phyloP scores from a whole-genome alignment of 1,140 invertebrate genomes.

The Drosophila ironensis region DNA sequence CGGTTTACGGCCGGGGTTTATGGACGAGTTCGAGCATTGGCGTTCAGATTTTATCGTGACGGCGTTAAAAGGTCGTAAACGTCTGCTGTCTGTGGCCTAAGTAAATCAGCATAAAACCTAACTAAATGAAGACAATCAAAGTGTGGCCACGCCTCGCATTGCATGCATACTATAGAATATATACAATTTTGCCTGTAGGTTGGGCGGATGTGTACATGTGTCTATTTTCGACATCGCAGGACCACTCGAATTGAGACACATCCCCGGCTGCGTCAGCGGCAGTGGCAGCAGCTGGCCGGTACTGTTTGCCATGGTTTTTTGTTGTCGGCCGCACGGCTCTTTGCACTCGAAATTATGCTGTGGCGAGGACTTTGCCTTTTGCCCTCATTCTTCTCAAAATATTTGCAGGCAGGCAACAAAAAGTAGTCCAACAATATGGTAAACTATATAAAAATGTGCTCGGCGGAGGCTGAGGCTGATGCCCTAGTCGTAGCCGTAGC shows the following conservation, averaged over 20 bases:
- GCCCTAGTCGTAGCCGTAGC: no score
- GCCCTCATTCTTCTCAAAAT: slow-evolving; percentile 63
- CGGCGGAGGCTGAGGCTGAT: no score
- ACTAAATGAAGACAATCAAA: slow-evolving; percentile 80
- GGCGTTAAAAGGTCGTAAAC: slow-evolving; percentile 72
- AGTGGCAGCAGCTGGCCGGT: slow-evolving; percentile 28
- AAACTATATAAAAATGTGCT: slow-evolving; percentile 79
- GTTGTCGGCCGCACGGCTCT: slow-evolving; percentile 16
- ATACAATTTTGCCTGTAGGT: no score
- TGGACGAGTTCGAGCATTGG: slow-evolving; percentile 11
- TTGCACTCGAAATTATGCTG: slow-evolving; percentile 69
- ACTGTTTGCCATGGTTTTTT: slow-evolving; percentile 33
- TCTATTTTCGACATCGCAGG: slow-evolving; percentile 27
- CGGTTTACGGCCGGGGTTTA: slow-evolving; percentile 48
- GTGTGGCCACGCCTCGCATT: slow-evolving; percentile 59
- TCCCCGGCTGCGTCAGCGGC: slow-evolving; percentile 15
- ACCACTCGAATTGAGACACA: slow-evolving; percentile 66
- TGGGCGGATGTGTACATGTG: slow-evolving; percentile 4
- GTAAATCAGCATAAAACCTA: slow-evolving; percentile 80
- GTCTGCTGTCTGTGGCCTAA: slow-evolving; percentile 58
- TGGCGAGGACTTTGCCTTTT: slow-evolving; percentile 70
- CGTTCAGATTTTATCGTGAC: slow-evolving; percentile 67
- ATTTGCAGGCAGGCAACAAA: slow-evolving; percentile 58
- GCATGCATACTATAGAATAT: slow-evolving; percentile 46
- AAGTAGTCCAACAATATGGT: slow-evolving; percentile 67